Base-by-base conservation (phyloP, 2,797 vertebrate species). In the Heliangelus exortis region DNA sequence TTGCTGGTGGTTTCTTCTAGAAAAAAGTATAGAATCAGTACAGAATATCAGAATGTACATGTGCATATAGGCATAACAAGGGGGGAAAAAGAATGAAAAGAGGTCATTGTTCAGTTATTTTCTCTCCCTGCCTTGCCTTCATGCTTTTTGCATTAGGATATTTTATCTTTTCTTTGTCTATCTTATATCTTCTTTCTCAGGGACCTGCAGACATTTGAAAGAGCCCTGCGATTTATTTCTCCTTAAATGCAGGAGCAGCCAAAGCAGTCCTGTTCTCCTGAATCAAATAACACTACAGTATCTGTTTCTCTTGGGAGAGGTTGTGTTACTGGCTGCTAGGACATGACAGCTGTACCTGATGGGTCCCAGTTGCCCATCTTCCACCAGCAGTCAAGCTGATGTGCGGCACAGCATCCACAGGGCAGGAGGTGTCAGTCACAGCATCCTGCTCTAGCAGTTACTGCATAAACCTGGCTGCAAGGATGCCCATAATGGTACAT, bases 341-440 rank as follows among this genome's bases (percentile, higher is more conserved):
- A 34, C 5, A 1, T 55, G 66, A 59, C 72, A 67, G 79, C 3
- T 5, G 48, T 82, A 94, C 81, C 84, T 94, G 96, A 96, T 75
- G 87, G 53, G 57, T 95, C 88, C 77, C 96, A 96, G 95, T 90
- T 87, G 92, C 92, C 9, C 3, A 6, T 53, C 65, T 67, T 67
- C 51, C 36, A 39, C 62, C 89, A 91, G 68, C 65, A 69, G 92
- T 71, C 78, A 63, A 66, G 76, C 21, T 17, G 41, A 13, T 4
- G 5, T 25, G 34, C 29, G 53, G 29, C 41, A 34, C 54, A 33
- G 41, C 6, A 2, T 41, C 72, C 22, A 4, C 31, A 29, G 61
- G 12, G 88, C 79, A 47, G 57, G 58, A 92, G 62, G 65, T 63
- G 26, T 47, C 48, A 81, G 74, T 41, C 77, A 89, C 68, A 89